Conservation (phyloP, 2,797 vertebrate genomes). For the Nyctalus aviator region DNA sequence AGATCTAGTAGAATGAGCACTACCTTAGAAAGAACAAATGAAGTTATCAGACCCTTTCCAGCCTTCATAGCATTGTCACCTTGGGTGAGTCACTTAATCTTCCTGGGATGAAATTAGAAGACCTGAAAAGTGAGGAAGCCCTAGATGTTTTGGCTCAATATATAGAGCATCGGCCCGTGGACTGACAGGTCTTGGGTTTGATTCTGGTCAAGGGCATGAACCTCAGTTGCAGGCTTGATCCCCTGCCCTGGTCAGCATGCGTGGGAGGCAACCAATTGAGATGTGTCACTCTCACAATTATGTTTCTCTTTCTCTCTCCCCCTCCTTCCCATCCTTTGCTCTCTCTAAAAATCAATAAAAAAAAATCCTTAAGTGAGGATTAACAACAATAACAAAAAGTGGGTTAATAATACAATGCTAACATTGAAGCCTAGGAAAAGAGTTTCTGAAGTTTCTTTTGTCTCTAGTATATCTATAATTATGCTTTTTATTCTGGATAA, state of each 20-base stretch:
- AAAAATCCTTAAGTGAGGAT: too few species aligned
- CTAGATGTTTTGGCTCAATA: too few species aligned
- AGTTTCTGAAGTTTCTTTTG: neutral
- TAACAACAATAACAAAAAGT: neutral
- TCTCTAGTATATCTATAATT: neutral
- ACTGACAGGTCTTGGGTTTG: too few species aligned
- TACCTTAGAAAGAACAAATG: neutral
- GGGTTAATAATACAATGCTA: neutral
- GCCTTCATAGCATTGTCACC: neutral
- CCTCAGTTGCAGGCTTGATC: too few species aligned
- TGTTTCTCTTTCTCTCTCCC: too few species aligned
- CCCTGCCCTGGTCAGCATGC: too few species aligned
- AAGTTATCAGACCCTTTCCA: neutral
- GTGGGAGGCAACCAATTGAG: too few species aligned
- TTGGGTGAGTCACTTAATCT: neutral
- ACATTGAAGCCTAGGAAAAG: neutral
- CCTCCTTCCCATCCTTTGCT: too few species aligned
- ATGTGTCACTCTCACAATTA: too few species aligned
- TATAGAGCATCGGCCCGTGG: too few species aligned
- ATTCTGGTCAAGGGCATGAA: too few species aligned
- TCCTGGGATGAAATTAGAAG: neutral
- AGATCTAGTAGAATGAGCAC: neutral
- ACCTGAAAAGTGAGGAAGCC: conserved; percentile 58
- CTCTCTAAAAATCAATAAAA: too few species aligned
- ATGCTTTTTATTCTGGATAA: neutral